Base-by-base conservation (phyloP, 1,140 invertebrate genomes). In the Drosophila miranda region DNA sequence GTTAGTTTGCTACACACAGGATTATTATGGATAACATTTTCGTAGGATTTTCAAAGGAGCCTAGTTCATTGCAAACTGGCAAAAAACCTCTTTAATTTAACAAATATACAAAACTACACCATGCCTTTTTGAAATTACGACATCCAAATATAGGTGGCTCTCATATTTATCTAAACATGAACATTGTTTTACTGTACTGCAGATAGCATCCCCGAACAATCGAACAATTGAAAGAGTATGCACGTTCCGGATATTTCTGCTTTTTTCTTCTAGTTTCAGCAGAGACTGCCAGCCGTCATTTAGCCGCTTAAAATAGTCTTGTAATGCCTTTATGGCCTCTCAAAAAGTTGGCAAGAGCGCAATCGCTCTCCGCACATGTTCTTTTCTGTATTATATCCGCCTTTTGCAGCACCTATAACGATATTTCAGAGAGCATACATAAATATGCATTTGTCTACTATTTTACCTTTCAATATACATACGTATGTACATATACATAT, bases 401-500 rank as follows among this genome's bases (percentile, higher is more conserved):
- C 55, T 46, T 74, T 34, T 59, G 53, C 70, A 49, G 70, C 60
- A 58, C 53, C 61, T 75, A 66, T 50, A 75, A 75, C 71, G 48
- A 75, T 55, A 58, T 64, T 75, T 74, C 71, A 75, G 41, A 67
- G 71, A 75, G 71, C 61, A 74, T 14, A 49, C 71, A 75, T 75
- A 75, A 75, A 75, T 75, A 75, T 67, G 54, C 54, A 74, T 75
- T 75, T 75, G 61, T 53, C 70, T 74, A 74, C 55, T 56, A 57
- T 75, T 75, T 67, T 75, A 75, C 68, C 63, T 60, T 42, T 52
- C 45, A 34, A 67, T 51, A 28, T 48, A 28, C 23, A 23, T 23
- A 23, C 23, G 2, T 28, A 50, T 60, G 51, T 58, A 30, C 55
- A 48, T 42, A 48, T 56, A 68, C 64, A 38, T 58, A 49, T 48